Evolutionary conservation across 1,140 invertebrate species (phyloP), one percentile per base, ranked within the genome.

Genomic region (Drosophila nasuta): DNA sequence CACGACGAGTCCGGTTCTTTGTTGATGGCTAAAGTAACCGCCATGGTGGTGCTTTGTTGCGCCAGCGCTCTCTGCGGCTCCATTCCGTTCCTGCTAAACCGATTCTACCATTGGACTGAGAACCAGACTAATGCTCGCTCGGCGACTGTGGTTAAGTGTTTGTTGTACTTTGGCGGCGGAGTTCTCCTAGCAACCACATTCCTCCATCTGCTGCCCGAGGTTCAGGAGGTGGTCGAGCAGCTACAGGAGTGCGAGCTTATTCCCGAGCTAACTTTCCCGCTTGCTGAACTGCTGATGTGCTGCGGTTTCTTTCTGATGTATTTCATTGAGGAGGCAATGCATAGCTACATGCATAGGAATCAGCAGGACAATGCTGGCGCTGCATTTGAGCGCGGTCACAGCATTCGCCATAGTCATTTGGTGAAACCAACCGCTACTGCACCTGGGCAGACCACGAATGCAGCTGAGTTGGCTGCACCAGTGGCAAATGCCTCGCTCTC

Each of bases 131-230:
- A 93, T 48, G 79, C 90, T 3, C 92, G 93, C 65, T 94, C 93
- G 0, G 93, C 92, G 30, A 92, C 75, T 35, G 77, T 94, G 11
- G 94, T 95, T 1, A 87, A 94, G 71, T 82, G 95, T n/a, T 92
- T 98, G 5, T 93, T 98, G 28, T 97, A 97, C 75, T 97, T 98
- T 78, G 97, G 97, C 1, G 98, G 97, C 2, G 98, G 98, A 1
- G 97, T 98, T 1, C 94, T 99, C 10, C 94, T 99, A 65, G 96
- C 96, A 48, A 98, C 98, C 1, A 97, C 97, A 0, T 97, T 98
- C 79, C 93, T 98, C 52, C 98, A 99, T 92, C 93, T 99, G 59
- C 93, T 98, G 35, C 98, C 98, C 1, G 98, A 99, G 93, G 96
- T 98, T 0, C 94, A 95, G 63, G 96, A 97, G 86, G 94, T 94